Evolutionary conservation across 2,113 vertebrate species (phyloP).

Genomic region (Meleagris gallopavo): DNA sequence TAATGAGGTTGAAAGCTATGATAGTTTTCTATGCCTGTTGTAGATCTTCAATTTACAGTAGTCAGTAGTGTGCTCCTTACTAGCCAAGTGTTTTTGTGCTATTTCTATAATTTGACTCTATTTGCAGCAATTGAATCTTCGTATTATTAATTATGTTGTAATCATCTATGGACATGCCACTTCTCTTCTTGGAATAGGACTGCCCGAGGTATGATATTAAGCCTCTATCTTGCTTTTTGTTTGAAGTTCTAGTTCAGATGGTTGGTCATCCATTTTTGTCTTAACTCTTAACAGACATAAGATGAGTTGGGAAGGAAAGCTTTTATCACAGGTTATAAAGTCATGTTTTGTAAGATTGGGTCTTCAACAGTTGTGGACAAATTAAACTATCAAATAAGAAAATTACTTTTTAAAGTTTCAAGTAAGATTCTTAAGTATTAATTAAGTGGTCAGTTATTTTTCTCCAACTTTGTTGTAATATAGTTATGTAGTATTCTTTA

Average conservation of each 20-base stretch:
- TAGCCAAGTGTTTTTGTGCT: not conserved
- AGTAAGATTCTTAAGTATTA: not conserved
- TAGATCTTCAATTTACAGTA: not conserved
- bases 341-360: not conserved
- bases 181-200: constrained; percentile 88
- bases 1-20: not conserved
- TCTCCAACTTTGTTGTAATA: not conserved
- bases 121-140: constrained; percentile 82
- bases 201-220: constrained; percentile 83
- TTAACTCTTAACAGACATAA: not conserved
- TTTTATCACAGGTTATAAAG: not conserved
- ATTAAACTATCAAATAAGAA: not conserved
- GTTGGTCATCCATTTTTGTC: not conserved
- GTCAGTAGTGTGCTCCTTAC: not conserved
- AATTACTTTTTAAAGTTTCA: not conserved
- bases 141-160: constrained; percentile 83
- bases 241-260: not conserved
- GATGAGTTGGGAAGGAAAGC: not conserved
- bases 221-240: not conserved
- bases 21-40: not conserved
- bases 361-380: not conserved
- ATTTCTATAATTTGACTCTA: not conserved
- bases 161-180: constrained; percentile 86
- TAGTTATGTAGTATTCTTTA: not conserved
- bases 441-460: not conserved